These are phyloP conservation scores for Icerya purchasi DNA, from an alignment of 2,888 invertebrate genomes.

Conservation along the genomic window DNA sequence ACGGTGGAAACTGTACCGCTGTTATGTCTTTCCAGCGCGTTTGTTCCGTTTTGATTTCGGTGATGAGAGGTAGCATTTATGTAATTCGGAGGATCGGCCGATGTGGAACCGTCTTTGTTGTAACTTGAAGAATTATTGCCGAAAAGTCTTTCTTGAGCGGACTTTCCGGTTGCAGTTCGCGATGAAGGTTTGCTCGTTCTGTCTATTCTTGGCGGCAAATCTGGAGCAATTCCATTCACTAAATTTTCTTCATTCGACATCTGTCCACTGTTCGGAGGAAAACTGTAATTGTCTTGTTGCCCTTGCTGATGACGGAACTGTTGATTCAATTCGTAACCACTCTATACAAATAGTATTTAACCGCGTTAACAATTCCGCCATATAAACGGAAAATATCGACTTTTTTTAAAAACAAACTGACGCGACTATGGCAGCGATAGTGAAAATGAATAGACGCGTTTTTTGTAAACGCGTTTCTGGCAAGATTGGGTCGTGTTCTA, in stretches of 20 bases:
- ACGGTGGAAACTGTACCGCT: constrained; percentile 11
- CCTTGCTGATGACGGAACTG: constrained; percentile 18
- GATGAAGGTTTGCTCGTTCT: constrained; percentile 47
- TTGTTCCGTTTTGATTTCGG: constrained; percentile 24
- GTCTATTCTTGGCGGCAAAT: constrained; percentile 65
- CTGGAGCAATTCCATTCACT: constrained; percentile 35
- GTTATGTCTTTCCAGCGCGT: constrained; percentile 26
- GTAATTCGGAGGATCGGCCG: constrained; percentile 26
- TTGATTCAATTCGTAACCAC: constrained; percentile 19
- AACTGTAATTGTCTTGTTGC: constrained; percentile 29
- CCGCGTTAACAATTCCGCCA: no score
- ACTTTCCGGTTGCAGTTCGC: constrained; percentile 26
- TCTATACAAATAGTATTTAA: constrained; percentile 18
- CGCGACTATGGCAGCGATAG: no score
- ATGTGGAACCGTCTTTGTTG: constrained; percentile 5
- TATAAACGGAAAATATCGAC: no score
- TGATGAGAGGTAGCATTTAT: constrained; percentile 30
- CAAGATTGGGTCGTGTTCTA: no score
- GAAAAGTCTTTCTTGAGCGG: constrained; percentile 51
- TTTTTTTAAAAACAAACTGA: no score
- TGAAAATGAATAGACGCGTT: no score
- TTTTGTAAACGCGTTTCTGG: no score
- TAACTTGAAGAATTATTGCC: constrained; percentile 24
- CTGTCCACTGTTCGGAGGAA: constrained; percentile 25
- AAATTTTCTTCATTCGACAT: constrained; percentile 4